Evolutionary conservation across 2,888 invertebrate species (phyloP).

Genomic region (Megalurothrips usitatus): DNA sequence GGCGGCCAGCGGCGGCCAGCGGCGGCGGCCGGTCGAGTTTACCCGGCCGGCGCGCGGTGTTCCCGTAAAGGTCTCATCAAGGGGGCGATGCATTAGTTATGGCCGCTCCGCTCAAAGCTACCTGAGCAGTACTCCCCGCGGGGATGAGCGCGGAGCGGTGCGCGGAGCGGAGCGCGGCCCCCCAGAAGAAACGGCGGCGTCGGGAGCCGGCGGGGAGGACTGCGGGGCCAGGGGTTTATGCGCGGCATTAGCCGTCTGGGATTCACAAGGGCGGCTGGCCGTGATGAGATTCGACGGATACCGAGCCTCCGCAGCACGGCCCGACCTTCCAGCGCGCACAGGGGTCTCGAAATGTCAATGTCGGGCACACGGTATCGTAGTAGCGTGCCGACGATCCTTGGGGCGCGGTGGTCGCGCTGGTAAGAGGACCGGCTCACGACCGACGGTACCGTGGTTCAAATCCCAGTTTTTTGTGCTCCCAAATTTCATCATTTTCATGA

Average conservation of each 20-base stretch:
- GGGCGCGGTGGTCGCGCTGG: too few species aligned
- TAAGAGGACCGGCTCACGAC: too few species aligned
- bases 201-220: neutral
- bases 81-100: neutral
- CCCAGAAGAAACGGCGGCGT: neutral
- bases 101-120: neutral
- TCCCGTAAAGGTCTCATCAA: neutral
- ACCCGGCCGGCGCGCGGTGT: neutral
- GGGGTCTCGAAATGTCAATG: neutral
- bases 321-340: neutral
- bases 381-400: too few species aligned
- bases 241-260: neutral
- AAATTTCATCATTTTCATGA: too few species aligned
- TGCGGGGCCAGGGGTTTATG: neutral
- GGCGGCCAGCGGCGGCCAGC: neutral
- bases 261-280: neutral
- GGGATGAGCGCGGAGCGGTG: neutral
- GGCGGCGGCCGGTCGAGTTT: neutral
- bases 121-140: neutral
- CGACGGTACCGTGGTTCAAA: too few species aligned
- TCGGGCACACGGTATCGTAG: too few species aligned
- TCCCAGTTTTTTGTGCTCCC: too few species aligned
- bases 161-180: neutral
- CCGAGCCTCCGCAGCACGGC: neutral
- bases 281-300: neutral